A percentile compares a stretch with the other conserved stretches of the same genome.
phyloP scores from a whole-genome alignment of 2,113 vertebrate species.

The Sterna hirundo region DNA sequence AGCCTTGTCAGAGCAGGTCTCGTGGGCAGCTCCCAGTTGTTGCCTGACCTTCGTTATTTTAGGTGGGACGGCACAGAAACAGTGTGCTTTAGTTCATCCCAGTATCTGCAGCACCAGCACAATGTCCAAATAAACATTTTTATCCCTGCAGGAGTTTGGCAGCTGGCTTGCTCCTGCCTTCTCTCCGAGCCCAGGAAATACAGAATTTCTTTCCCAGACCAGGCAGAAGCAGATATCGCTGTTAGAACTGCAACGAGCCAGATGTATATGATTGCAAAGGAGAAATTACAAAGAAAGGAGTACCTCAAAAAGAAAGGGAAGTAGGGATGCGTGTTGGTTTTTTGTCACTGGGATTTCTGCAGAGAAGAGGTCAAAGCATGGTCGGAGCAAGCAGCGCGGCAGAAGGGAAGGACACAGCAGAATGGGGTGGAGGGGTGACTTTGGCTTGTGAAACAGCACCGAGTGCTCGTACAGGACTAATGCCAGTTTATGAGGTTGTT shows the following conservation, averaged over 20 bases:
- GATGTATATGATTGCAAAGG: not conserved
- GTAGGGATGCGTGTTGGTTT: not conserved
- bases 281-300: not conserved
- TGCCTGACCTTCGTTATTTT: not conserved
- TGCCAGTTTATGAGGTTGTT: not conserved
- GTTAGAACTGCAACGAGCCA: not conserved
- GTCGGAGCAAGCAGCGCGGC: not conserved
- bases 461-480: not conserved
- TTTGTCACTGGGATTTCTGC: not conserved
- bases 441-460: not conserved
- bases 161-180: not conserved
- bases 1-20: not conserved
- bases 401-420: not conserved
- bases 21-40: not conserved
- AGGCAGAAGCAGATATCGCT: not conserved
- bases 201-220: not conserved
- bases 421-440: not conserved
- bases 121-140: not conserved
- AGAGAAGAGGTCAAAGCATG: not conserved
- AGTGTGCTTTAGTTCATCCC: not conserved
- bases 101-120: not conserved
- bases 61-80: not conserved
- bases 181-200: not conserved
- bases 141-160: not conserved
- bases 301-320: not conserved